phyloP scores from a whole-genome alignment of 2,888 invertebrate genomes.

The Luperina testacea region DNA sequence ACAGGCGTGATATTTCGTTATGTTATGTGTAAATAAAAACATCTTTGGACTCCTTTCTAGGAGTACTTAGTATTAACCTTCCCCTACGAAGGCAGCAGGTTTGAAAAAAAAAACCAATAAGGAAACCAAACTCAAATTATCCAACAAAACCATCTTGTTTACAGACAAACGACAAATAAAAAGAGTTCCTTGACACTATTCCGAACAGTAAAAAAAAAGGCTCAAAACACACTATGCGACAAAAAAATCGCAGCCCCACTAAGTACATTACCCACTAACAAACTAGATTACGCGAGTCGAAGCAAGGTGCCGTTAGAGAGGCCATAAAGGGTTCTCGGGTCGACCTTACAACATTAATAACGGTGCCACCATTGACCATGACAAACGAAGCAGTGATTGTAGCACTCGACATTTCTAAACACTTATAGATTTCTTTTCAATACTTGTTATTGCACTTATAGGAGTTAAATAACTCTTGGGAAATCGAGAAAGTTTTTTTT shows the following conservation, averaged over 20 bases:
- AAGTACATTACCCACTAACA: constrained; percentile 46
- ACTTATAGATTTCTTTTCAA: constrained; percentile 28
- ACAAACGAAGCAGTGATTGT: constrained; percentile 41
- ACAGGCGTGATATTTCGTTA: neutral
- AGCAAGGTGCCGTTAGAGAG: constrained; percentile 67
- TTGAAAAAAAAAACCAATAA: neutral
- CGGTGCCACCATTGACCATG: constrained; percentile 66
- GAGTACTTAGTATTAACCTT: neutral
- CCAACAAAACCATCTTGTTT: neutral
- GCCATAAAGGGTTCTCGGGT: constrained; percentile 72
- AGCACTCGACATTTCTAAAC: constrained; percentile 20
- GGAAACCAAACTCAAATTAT: constrained; percentile 1
- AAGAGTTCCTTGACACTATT: constrained; percentile 18
- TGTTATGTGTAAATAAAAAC: neutral
- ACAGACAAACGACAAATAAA: constrained; percentile 18
- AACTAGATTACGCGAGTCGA: constrained; percentile 65
- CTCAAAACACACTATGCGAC: constrained; percentile 21
- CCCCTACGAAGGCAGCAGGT: neutral
- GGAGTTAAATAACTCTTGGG: neutral
- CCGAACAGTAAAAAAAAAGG: neutral
- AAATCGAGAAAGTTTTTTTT: neutral
- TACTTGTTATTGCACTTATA: neutral
- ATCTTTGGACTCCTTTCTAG: neutral
- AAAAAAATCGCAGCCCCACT: constrained; percentile 38
- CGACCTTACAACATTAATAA: constrained; percentile 69